Evolutionary conservation across 37 sponge, comb jelly and placozoan species (phyloP), one percentile per base, ranked within the genome.

Genomic region (Eunapius fragilis): DNA sequence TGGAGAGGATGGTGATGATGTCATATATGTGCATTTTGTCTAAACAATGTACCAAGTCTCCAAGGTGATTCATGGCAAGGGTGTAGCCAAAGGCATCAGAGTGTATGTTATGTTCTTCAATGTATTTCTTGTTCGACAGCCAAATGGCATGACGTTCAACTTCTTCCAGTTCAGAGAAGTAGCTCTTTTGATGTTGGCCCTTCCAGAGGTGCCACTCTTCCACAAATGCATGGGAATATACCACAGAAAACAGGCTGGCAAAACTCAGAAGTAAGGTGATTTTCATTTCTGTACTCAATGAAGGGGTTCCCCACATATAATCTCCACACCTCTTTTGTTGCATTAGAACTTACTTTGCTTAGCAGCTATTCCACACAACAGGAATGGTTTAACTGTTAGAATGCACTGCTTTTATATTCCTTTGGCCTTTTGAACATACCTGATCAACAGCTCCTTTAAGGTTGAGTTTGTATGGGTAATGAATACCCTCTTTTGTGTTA

Each of bases 11-110:
- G 58, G 19, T 17, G 0, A 58, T 41, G 6, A 41, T n/a, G n/a
- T n/a, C n/a, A 41, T 6, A 41, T 9, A 41, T 41, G 6, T 41
- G 41, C 41, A 41, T 41, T 41, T 41, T 41, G 41, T 9, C 41
- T 41, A 58, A 0, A 28, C 82, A 76, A 9, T 41, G 6, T 80
- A 93, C 94, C 88, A 94, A 32, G 67, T 94, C 94, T 45, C 85
- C 94, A 78, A 90, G 82, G 31, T 84, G 74, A 71, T 94, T 94
- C 91, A 94, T 87, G 13, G 80, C 94, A 68, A 90, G 82, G 23
- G 88, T 94, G 76, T 80, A 94, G 2, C 94, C 94, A 70, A 85
- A 87, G 5, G 80, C 73, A 69, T 94, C 80, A 31, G 91, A 70
- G 37, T 88, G 80, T 25, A 38, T 69, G 69, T 94, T 90, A 83